Conservation (phyloP, 2,113 vertebrate species). For the Condylura cristata region DNA sequence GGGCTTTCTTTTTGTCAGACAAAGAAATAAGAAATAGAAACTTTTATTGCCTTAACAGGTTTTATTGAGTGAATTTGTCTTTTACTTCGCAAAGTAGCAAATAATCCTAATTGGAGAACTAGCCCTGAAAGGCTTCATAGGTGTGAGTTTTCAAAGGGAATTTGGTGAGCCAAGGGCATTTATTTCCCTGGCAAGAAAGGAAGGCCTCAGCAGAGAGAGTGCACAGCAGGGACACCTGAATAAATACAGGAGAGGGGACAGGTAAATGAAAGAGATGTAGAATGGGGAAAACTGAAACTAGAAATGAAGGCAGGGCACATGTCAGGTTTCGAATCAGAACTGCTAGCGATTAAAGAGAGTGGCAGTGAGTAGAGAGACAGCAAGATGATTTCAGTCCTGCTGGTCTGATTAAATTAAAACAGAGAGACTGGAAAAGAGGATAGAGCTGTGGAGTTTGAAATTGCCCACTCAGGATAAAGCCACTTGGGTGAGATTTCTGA, state of each 20-base stretch:
- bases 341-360: neutral
- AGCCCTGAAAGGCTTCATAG: neutral
- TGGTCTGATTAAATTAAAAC: neutral
- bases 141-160: neutral
- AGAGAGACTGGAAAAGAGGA: neutral
- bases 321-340: neutral
- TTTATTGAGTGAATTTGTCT: neutral
- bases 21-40: slow-evolving; percentile 6
- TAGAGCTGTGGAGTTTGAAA: neutral
- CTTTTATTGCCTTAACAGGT: neutral
- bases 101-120: neutral
- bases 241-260: neutral
- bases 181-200: neutral
- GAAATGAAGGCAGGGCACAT: neutral
- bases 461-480: neutral
- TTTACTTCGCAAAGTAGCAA: slow-evolving; percentile 20
- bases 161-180: neutral
- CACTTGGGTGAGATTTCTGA: neutral
- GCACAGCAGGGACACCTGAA: neutral
- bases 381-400: neutral
- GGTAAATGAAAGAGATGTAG: neutral
- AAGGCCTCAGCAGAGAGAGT: neutral
- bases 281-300: slow-evolving; percentile 10
- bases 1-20: neutral
- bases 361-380: neutral